Evolutionary conservation across 2,888 invertebrate genomes (phyloP), one percentile per base, ranked within the genome.

Genomic region (Anarsia innoxiella): DNA sequence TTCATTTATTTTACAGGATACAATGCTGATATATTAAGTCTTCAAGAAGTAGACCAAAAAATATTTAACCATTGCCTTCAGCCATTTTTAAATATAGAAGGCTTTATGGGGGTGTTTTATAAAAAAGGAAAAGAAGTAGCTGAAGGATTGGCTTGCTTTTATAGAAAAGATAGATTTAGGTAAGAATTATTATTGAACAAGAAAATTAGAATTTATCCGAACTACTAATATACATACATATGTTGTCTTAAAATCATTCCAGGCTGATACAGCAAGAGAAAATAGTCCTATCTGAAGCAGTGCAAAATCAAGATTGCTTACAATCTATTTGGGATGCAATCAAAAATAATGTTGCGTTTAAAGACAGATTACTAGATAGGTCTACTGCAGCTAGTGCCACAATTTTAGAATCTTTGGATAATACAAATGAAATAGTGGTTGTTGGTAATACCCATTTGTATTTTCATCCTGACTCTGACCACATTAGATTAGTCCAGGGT

Each of bases 361-460:
- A 78, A 12, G 74, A 85, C 30, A 80, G 92, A 37, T 76, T 94
- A 42, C 63, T 88, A 35, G 86, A 87, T 32, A 84, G 91, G 48
- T 87, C 90, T 23, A 93, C 93, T n/a, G 89, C 89, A 3, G 64
- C 91, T 13, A 90, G 91, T 77, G 88, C 86, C 10, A 79, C 86
- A 16, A 64, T 88, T 37, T 69, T 94, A 16, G 80, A 88, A 51
- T 88, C 88, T 1, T 63, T 78, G 44, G 88, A 88, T 9, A 86
- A 86, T 40, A 74, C 78, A 2, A 71, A 79, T 40, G 86, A 90
- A 52, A 71, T 90, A 37, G 53, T 94, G 23, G 61, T 94, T 23
- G 80, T 91, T 45, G 96, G 91, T 10, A 97, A 96, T 62, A 96
- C 95, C 1, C 98, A 99, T 84, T 86, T 98, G 31, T 98, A 95